Percentiles rank a stretch among this genome's conserved stretches.
Conservation (phyloP, 1,140 invertebrate genomes). For the Trachymyrmex cornetzi region DNA sequence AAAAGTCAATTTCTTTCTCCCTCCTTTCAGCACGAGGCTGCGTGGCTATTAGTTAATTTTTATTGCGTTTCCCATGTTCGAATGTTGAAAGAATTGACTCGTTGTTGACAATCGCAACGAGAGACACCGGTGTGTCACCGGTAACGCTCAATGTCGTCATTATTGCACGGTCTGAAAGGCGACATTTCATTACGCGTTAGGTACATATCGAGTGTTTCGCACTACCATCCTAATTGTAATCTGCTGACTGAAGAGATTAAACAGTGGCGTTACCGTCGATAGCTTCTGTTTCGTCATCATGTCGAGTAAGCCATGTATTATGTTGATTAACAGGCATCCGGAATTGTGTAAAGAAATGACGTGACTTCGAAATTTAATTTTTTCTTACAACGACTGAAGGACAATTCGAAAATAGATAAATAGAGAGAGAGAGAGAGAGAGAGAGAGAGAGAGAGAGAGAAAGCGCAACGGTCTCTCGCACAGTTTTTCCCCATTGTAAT, state of each 20-base stretch:
- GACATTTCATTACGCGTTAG: constrained; percentile 50
- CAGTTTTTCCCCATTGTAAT: too few relatives aligned
- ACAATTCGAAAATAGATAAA: background rate
- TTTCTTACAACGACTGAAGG: background rate
- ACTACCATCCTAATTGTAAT: constrained; percentile 69
- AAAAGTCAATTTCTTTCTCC: background rate
- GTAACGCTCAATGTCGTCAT: constrained; percentile 41
- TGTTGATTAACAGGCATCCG: constrained; percentile 33
- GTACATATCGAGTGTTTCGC: constrained; percentile 57
- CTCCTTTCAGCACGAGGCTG: background rate
- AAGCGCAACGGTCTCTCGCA: too few relatives aligned
- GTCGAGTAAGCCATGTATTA: background rate
- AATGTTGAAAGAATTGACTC: constrained; percentile 27
- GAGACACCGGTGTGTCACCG: background rate
- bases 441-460: too few relatives aligned
- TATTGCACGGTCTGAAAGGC: constrained; percentile 21
- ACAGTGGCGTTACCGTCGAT: constrained; percentile 20
- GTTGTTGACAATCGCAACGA: constrained; percentile 15
- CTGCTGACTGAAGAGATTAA: constrained; percentile 54
- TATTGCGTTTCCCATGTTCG: constrained; percentile 7
- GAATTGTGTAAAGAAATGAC: constrained; percentile 18
- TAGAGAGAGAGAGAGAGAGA: background rate
- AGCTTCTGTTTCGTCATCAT: constrained; percentile 27
- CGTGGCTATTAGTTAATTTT: constrained; percentile 13
- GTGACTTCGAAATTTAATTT: constrained; percentile 28